A percentile compares a stretch with the other conserved stretches of the same genome.
Evolutionary conservation across 2,797 vertebrate species (phyloP).

Genomic region (Chiroxiphia lanceolata): DNA sequence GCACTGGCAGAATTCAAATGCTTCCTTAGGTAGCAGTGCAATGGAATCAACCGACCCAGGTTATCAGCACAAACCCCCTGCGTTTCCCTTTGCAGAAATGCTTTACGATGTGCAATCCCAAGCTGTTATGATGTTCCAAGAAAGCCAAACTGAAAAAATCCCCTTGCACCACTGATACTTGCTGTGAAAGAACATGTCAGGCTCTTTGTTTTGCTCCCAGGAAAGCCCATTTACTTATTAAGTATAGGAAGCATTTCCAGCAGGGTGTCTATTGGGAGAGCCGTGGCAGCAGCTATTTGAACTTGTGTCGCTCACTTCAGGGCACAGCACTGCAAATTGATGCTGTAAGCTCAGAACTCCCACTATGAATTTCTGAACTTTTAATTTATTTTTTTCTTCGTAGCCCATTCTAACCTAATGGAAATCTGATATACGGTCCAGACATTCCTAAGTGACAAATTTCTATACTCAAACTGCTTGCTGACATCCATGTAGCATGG

Average conservation of each 20-base stretch:
- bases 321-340: neutral
- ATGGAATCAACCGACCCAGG: neutral
- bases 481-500: neutral
- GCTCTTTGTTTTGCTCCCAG: neutral
- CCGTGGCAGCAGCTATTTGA: neutral
- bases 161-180: neutral
- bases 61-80: neutral
- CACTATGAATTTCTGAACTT: neutral
- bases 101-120: fast-evolving
- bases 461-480: neutral
- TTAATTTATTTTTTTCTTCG: neutral
- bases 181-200: neutral
- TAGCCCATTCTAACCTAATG: neutral
- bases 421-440: neutral
- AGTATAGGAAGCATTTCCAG: conserved; percentile 24
- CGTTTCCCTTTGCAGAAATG: neutral
- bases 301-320: neutral
- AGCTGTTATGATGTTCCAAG: neutral
- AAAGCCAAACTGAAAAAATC: neutral
- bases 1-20: neutral
- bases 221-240: conserved; percentile 19
- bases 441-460: neutral
- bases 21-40: neutral
- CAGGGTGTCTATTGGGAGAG: conserved; percentile 2
- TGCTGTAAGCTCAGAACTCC: neutral